These are phyloP conservation scores for Hafferia zeledoni DNA, from an alignment of 2,797 vertebrate species.

Conservation along the genomic window DNA sequence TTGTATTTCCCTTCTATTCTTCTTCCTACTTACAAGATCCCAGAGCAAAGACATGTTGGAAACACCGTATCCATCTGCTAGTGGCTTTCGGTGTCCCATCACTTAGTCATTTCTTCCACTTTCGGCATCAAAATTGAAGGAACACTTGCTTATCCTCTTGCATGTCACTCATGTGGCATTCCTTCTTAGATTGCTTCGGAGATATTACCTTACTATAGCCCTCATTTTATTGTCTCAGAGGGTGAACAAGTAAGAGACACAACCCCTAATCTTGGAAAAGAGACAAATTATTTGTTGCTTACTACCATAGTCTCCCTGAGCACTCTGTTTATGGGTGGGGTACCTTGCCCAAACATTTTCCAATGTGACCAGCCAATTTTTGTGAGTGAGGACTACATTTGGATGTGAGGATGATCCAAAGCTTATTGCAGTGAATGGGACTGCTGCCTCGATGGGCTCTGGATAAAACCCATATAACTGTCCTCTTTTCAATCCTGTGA, in stretches of 20 bases:
- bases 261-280: conserved; percentile 15
- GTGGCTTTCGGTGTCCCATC: neutral
- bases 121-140: neutral
- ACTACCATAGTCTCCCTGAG: neutral
- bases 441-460: neutral
- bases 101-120: conserved; percentile 32
- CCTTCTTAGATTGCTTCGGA: neutral
- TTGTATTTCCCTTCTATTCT: conserved; percentile 30
- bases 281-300: conserved; percentile 31
- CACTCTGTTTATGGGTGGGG: conserved; percentile 51
- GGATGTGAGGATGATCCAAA: conserved; percentile 1
- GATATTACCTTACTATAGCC: neutral
- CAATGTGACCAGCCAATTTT: neutral
- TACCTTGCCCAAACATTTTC: conserved; percentile 32
- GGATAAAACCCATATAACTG: neutral
- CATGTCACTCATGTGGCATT: neutral
- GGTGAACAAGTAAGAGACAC: neutral
- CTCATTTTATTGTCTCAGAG: neutral
- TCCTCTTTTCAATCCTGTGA: neutral
- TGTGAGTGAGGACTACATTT: neutral
- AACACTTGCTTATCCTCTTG: neutral
- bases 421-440: conserved; percentile 30
- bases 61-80: neutral
- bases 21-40: neutral
- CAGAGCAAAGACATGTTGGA: neutral